These are phyloP conservation scores for Polyergus mexicanus DNA, from an alignment of 1,140 invertebrate genomes.

Conservation along the genomic window DNA sequence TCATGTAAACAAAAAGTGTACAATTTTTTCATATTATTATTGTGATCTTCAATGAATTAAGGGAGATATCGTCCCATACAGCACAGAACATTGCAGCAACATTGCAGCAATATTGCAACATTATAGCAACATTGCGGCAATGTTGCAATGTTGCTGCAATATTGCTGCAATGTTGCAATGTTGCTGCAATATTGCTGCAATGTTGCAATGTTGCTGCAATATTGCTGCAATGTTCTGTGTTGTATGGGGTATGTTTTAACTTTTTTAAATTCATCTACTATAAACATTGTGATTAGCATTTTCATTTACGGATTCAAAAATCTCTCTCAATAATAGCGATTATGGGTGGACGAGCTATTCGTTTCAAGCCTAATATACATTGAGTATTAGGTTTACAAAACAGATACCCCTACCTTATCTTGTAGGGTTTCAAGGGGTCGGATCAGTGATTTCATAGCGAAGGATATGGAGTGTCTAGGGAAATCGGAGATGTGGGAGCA, in stretches of 20 bases:
- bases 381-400: conserved; percentile 80
- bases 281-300: no score
- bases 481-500: conserved; percentile 58
- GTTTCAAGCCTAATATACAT: conserved; percentile 76
- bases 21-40: not conserved
- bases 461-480: conserved; percentile 58
- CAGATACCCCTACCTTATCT: conserved; percentile 69
- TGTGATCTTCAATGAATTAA: not conserved
- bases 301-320: not conserved
- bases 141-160: no score
- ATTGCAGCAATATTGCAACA: no score
- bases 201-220: no score
- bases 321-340: conserved; percentile 63
- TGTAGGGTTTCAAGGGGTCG: conserved; percentile 64
- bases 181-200: no score
- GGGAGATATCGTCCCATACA: not conserved
- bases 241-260: not conserved
- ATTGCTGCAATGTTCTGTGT: no score
- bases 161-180: no score
- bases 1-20: not conserved
- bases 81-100: no score
- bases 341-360: conserved; percentile 64
- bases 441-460: conserved; percentile 61
- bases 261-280: not conserved
- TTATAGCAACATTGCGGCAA: no score